These are phyloP conservation scores for Acanthisitta chloris DNA, from an alignment of 2,113 vertebrate species.

Conservation along the genomic window DNA sequence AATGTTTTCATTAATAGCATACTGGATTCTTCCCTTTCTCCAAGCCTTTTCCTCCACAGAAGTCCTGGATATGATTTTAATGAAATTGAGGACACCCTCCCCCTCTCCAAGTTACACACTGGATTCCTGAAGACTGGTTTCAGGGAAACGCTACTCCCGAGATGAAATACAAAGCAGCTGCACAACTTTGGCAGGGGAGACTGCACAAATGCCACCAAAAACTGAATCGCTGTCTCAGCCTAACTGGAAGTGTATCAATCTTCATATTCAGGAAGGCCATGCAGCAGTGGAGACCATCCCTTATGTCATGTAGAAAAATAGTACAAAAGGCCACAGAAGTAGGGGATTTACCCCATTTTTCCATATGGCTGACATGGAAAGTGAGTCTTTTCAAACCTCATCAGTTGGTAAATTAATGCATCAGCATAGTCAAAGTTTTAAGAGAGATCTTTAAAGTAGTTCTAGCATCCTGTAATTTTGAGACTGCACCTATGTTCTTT, in stretches of 20 bases:
- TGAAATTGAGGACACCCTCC: not conserved
- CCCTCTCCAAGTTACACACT: constrained; percentile 1
- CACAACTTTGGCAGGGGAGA: constrained; percentile 14
- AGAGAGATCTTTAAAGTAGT: not conserved
- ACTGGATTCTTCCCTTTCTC: not conserved
- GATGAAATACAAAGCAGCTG: constrained; percentile 61
- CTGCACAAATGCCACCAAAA: constrained; percentile 19
- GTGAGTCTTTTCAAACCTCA: not conserved
- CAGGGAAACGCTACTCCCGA: not conserved
- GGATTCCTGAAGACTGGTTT: constrained; percentile 9
- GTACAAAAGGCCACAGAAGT: not conserved
- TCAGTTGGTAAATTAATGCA: not conserved
- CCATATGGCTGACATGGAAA: not conserved
- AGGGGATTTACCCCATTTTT: not conserved
- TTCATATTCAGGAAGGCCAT: not conserved
- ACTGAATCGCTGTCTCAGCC: constrained; percentile 9
- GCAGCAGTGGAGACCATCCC: not conserved
- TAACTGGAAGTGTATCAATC: not conserved
- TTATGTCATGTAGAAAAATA: not conserved
- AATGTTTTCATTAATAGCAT: not conserved
- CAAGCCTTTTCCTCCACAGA: not conserved
- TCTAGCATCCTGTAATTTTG: not conserved
- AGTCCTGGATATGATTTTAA: constrained; percentile 23
- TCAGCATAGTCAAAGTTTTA: not conserved
- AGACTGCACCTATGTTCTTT: not conserved